These are phyloP conservation scores for Callaeas wilsoni DNA, from an alignment of 2,113 vertebrate species.

Conservation along the genomic window DNA sequence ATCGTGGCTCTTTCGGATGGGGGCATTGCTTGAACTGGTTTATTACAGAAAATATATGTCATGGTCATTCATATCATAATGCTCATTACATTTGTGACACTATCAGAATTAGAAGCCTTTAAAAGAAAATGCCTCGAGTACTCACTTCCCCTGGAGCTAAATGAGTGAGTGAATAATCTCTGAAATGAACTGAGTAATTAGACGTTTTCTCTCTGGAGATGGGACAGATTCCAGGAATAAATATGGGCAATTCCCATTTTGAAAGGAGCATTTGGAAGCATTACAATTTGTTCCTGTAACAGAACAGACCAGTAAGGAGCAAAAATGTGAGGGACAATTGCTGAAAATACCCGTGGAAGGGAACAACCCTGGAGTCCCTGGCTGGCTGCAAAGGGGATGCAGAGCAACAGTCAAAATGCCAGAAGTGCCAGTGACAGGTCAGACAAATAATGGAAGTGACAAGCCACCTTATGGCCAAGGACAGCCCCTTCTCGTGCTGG, in stretches of 20 bases:
- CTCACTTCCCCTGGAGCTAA: not conserved
- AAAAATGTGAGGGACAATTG: not conserved
- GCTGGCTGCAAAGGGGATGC: not conserved
- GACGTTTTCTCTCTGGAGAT: not conserved
- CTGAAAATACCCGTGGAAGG: not conserved
- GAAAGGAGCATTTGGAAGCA: not conserved
- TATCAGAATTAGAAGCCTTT: not conserved
- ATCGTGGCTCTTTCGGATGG: not conserved
- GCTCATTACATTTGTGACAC: not conserved
- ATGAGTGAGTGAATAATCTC: not conserved
- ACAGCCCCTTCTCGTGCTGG: not conserved
- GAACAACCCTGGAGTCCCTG: not conserved
- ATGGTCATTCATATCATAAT: not conserved
- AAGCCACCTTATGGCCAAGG: not conserved
- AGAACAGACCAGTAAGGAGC: not conserved
- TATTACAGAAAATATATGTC: not conserved
- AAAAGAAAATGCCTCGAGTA: not conserved
- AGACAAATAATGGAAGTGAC: not conserved
- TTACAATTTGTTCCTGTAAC: not conserved
- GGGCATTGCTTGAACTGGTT: not conserved
- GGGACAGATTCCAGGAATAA: not conserved
- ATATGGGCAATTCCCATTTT: not conserved
- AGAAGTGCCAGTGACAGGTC: not conserved
- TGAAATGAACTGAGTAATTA: not conserved
- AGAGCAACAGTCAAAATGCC: not conserved